These are phyloP conservation scores for Amblyteles armatorius DNA, from an alignment of 2,888 invertebrate species.

Conservation along the genomic window DNA sequence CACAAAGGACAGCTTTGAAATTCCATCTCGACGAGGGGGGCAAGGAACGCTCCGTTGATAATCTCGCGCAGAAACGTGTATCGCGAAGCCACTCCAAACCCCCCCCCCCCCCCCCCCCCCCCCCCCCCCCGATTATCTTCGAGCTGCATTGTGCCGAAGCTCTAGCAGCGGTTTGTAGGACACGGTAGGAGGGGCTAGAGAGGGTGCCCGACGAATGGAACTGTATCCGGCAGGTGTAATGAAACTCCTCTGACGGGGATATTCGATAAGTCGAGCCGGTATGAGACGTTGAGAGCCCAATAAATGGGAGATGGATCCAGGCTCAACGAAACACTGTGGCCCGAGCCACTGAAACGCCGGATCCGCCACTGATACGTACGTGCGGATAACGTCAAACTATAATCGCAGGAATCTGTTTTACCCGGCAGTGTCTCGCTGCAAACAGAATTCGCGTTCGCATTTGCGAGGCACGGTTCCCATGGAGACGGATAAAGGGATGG, in stretches of 20 bases:
- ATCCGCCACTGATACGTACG: conserved; percentile 15
- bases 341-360: conserved; percentile 12
- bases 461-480: conserved; percentile 33
- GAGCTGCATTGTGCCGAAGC: conserved; percentile 16
- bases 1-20: background rate
- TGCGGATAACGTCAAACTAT: background rate
- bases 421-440: conserved; percentile 26
- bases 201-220: conserved; percentile 32
- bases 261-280: conserved; percentile 65
- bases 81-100: conserved; percentile 22
- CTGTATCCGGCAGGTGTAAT: conserved; percentile 63
- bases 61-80: conserved; percentile 17
- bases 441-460: conserved; percentile 59
- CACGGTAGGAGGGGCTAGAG: background rate
- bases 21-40: conserved; percentile 23
- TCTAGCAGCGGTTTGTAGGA: conserved; percentile 37
- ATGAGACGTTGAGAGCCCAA: conserved; percentile 32
- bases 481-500: conserved; percentile 21
- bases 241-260: conserved; percentile 67
- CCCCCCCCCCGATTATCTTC: conserved; percentile 2
- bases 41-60: background rate
- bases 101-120: too few species aligned
- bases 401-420: conserved; percentile 27
- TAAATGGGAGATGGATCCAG: conserved; percentile 37
- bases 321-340: conserved; percentile 19